phyloP scores from a whole-genome alignment of 1,140 invertebrate species.

The Limonius californicus region DNA sequence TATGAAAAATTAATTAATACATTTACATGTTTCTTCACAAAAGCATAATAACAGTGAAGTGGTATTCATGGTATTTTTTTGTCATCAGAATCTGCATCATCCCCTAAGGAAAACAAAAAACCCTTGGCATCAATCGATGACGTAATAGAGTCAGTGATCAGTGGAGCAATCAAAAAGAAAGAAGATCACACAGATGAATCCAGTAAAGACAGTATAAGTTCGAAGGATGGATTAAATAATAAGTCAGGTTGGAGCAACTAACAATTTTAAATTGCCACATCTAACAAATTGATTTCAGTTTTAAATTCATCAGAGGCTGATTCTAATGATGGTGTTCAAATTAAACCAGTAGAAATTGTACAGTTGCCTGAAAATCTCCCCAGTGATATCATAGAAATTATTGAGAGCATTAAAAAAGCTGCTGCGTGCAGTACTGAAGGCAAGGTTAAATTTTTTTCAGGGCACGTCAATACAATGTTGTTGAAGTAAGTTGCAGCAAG shows the following conservation, averaged over 20 bases:
- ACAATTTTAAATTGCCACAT: background rate
- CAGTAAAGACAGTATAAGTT: conserved; percentile 46
- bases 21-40: too few species aligned
- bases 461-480: conserved; percentile 58
- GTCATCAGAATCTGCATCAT: background rate
- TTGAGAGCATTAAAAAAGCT: conserved; percentile 57
- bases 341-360: conserved; percentile 41
- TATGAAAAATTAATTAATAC: too few species aligned
- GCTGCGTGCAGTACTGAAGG: conserved; percentile 55
- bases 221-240: conserved; percentile 2
- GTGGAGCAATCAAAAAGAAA: conserved; percentile 47
- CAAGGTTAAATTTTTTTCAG: conserved; percentile 63
- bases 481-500: too few species aligned
- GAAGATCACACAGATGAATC: conserved; percentile 40
- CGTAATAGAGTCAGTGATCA: conserved; percentile 58
- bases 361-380: conserved; percentile 58
- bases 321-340: conserved; percentile 5
- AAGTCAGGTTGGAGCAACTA: background rate
- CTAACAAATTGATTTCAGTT: background rate
- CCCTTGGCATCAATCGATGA: conserved; percentile 41
- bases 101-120: conserved; percentile 45
- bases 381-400: conserved; percentile 52
- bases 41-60: too few species aligned
- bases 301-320: conserved; percentile 8
- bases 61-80: too few species aligned